These are phyloP conservation scores for Spisula subtruncata DNA, from an alignment of 2,888 invertebrate genomes.

Conservation along the genomic window DNA sequence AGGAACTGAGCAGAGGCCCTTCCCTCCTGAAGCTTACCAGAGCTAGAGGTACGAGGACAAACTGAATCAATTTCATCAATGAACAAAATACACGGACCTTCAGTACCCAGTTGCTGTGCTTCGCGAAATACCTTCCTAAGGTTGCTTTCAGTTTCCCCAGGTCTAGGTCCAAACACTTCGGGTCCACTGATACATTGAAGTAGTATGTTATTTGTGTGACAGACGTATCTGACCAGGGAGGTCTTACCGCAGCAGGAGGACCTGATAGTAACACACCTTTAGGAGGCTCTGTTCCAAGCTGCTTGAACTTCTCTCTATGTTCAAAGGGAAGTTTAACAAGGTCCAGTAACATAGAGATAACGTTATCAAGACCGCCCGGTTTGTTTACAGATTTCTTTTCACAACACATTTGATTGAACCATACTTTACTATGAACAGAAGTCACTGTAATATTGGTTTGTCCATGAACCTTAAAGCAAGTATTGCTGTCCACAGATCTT, in stretches of 20 bases:
- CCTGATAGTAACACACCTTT: constrained; percentile 83
- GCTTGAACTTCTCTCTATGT: constrained; percentile 50
- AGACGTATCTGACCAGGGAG: constrained; percentile 92
- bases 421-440: constrained; percentile 77
- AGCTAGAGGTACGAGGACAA: constrained; percentile 76
- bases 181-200: constrained; percentile 88
- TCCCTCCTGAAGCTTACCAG: constrained; percentile 83
- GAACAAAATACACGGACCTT: constrained; percentile 87
- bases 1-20: constrained; percentile 89
- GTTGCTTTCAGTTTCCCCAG: constrained; percentile 89
- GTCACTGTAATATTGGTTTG: constrained; percentile 74
- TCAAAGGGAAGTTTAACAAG: constrained; percentile 73
- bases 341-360: constrained; percentile 74
- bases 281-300: constrained; percentile 70
- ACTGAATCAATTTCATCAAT: constrained; percentile 88
- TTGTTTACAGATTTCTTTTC: background rate
- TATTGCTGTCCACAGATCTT: constrained; percentile 1
- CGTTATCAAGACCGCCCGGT: constrained; percentile 79
- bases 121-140: constrained; percentile 88
- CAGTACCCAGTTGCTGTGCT: constrained; percentile 86
- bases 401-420: constrained; percentile 69
- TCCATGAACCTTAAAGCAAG: constrained; percentile 66
- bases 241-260: constrained; percentile 86
- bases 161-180: constrained; percentile 88
- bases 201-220: constrained; percentile 88